Evolutionary conservation across 2,797 vertebrate genomes (phyloP), one percentile per base, ranked within the genome.

Genomic region (Nothura maculosa): DNA sequence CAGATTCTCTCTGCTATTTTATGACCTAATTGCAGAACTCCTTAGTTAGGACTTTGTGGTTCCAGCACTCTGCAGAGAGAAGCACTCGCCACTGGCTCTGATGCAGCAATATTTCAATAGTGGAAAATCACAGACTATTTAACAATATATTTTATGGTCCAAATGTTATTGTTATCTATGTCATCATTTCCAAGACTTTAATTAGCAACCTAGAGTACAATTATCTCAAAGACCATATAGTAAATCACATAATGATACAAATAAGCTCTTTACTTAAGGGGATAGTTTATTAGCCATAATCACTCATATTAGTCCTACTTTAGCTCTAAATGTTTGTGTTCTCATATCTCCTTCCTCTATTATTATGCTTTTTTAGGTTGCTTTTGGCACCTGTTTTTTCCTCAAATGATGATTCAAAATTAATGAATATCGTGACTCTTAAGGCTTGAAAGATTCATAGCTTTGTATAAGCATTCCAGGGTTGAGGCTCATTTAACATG

Each of bases 271-370:
- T 83, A 68, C 5, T 58, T 81, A 66, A 87, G 50, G 85, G 27
- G 34, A 52, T 27, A 28, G 20, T 68, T 92, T 95, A 57, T 89
- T 95, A 78, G 24, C 62, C 50, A 75, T 85, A 79, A 91, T 85
- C 62, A 69, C 72, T 87, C 60, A 55, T 36, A 78, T 43, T 85
- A 66, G 47, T 72, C 78, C 66, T 38, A 34, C 14, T 85, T 90
- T 16, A 69, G 5, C 47, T 76, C 60, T 87, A 67, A 82, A 74
- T 87, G 15, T 83, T 89, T 91, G 21, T 82, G 69, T n/a, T 43
- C 10, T 22, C 69, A 17, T 81, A 12, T 61, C 89, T 88, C 24
- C 36, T 72, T 90, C 10, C 1, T 22, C 17, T 78, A 61, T 87
- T 93, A 87, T 36, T 77, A 50, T 50, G 32, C 40, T 94, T 77